phyloP scores from a whole-genome alignment of 2,888 invertebrate genomes.

The Agrochola circellaris region DNA sequence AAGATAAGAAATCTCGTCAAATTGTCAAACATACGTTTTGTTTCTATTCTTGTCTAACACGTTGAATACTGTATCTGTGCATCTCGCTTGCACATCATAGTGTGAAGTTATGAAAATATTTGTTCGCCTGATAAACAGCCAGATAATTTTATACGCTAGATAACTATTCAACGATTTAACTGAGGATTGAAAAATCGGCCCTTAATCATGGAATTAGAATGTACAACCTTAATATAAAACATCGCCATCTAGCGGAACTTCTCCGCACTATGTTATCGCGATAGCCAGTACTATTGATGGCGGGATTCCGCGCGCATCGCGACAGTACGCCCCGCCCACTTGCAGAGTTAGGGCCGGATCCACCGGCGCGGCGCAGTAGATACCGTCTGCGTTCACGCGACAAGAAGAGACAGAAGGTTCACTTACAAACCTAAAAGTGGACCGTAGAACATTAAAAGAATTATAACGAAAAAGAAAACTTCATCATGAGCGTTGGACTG shows the following conservation, averaged over 20 bases:
- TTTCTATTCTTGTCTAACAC: too few relatives aligned
- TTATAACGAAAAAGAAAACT: background rate
- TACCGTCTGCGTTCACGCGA: constrained; percentile 2
- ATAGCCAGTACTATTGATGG: constrained; percentile 51
- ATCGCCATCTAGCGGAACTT: constrained; percentile 15
- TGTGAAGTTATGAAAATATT: too few relatives aligned
- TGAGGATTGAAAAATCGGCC: too few relatives aligned
- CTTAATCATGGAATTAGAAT: background rate
- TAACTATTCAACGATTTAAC: too few relatives aligned
- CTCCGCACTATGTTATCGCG: constrained; percentile 17
- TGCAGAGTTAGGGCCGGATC: constrained; percentile 54
- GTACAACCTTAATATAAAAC: background rate
- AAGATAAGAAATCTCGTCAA: too few relatives aligned
- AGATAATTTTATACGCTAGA: too few relatives aligned
- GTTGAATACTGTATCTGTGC: too few relatives aligned
- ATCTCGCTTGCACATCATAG: too few relatives aligned
- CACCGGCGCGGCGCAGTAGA: constrained; percentile 50
- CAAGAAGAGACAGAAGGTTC: constrained; percentile 16
- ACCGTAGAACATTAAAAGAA: background rate
- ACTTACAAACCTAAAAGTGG: background rate
- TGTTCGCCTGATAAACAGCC: too few relatives aligned
- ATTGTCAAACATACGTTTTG: too few relatives aligned
- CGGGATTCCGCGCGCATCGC: constrained; percentile 34
- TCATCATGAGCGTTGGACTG: background rate
- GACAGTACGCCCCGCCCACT: constrained; percentile 51